Base-by-base conservation (phyloP, 2,797 vertebrate species). In the Falco naumanni region DNA sequence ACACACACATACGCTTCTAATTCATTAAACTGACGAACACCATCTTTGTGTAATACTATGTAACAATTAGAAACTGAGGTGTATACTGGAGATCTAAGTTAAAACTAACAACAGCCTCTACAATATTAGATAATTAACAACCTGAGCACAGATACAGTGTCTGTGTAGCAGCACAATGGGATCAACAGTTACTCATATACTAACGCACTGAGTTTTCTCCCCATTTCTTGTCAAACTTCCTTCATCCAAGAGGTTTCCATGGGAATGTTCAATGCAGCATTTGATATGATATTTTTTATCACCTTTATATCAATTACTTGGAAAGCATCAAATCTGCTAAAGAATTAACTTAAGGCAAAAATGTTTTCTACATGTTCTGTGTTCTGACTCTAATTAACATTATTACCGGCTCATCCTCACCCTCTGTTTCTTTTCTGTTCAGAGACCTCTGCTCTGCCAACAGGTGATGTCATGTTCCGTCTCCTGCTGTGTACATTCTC, bases 401-500 rank as follows among this genome's bases (percentile, higher is more conserved):
- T 71, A 72, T 88, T 97, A 93, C 63, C 65, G 77, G 51, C 77
- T 93, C 78, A 68, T 53, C 26, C 82, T 93, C 83, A 50, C 43
- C 47, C 77, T 72, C 3, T 41, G 19, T 54, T 91, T 82, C 90
- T 34, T 61, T 90, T 54, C 80, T 77, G 64, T 76, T 94, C 89
- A 47, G 74, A 24, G 82, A 90, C 75, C 91, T 93, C 72, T 86
- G 80, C 91, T 93, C 91, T 63, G 77, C 87, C 83, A 72, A 59
- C 48, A 80, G 75, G 48, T 7, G 1, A 37, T 66, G 85, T 90
- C 94, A 91, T 33, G 70, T 72, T 48, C 79, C 66, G 79, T n/a
- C 87, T 92, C 89, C 93, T 76, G 91, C 95, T 88, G 93, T 31
- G 48, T 41, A 87, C 70, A 60, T 4, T 72, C 87, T 93, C 72